A percentile compares a stretch with the other conserved stretches of the same genome.
Conservation (phyloP, 2,888 invertebrate genomes). For the Metalampra italica region DNA sequence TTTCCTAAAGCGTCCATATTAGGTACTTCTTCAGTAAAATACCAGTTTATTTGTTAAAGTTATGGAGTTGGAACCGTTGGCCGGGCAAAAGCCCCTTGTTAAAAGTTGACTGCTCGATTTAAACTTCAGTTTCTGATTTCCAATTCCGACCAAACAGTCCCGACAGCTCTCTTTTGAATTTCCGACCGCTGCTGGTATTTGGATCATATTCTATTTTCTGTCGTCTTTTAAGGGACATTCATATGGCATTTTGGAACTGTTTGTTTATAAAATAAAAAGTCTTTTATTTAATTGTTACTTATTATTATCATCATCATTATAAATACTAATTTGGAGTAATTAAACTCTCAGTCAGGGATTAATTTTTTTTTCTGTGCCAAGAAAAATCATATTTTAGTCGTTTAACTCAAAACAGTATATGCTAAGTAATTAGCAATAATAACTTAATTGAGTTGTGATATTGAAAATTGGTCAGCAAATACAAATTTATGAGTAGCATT, state of each 20-base stretch:
- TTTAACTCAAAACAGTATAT: too few relatives aligned
- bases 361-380: too few relatives aligned
- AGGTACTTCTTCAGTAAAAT: not conserved
- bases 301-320: too few relatives aligned
- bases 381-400: too few relatives aligned
- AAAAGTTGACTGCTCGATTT: constrained; percentile 25
- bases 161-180: not conserved
- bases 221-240: not conserved
- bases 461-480: too few relatives aligned
- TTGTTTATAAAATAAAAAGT: not conserved
- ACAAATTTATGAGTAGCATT: too few relatives aligned
- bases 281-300: too few relatives aligned
- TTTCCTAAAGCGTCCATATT: too few relatives aligned
- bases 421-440: too few relatives aligned
- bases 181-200: not conserved
- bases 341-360: too few relatives aligned
- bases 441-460: too few relatives aligned
- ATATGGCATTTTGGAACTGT: not conserved
- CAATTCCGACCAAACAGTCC: constrained; percentile 17
- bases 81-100: constrained; percentile 18
- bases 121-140: constrained; percentile 19
- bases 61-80: not conserved
- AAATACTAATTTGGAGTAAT: too few relatives aligned
- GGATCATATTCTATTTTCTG: not conserved
- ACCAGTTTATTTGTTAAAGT: not conserved